Conservation (phyloP, 1,140 invertebrate genomes). For the Aricia agestis region DNA sequence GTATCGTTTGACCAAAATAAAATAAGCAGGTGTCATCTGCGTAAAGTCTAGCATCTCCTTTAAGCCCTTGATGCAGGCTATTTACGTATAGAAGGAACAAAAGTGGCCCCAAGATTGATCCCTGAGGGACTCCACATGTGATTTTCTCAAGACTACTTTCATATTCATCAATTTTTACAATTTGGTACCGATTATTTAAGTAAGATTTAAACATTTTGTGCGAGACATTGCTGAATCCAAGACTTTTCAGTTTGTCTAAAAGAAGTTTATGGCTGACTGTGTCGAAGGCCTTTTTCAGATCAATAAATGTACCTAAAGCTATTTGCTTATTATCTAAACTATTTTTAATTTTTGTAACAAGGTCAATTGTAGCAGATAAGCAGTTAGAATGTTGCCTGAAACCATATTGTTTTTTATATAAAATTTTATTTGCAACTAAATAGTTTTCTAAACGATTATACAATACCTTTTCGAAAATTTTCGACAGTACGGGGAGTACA, state of each 20-base stretch:
- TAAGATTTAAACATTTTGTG: conserved; percentile 31
- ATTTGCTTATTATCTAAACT: conserved; percentile 29
- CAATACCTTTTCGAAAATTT: conserved; percentile 20
- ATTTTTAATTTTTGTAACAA: conserved; percentile 31
- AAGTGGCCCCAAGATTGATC: conserved; percentile 31
- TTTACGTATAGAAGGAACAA: conserved; percentile 37
- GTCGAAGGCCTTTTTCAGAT: conserved; percentile 27
- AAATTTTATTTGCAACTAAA: conserved; percentile 23
- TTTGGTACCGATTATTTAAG: conserved; percentile 29
- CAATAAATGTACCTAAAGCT: conserved; percentile 29
- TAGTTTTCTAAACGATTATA: conserved; percentile 25
- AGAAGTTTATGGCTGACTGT: conserved; percentile 26
- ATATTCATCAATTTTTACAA: conserved; percentile 29
- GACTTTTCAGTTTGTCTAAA: conserved; percentile 21
- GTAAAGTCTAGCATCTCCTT: conserved; percentile 33
- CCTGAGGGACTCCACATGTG: conserved; percentile 26
- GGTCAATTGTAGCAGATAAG: conserved; percentile 28
- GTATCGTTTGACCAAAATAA: conserved; percentile 28
- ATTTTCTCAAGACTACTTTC: conserved; percentile 21
- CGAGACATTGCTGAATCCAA: neutral
- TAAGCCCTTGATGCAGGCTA: conserved; percentile 26
- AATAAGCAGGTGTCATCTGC: conserved; percentile 38
- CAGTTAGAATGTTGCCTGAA: conserved; percentile 30
- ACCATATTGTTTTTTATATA: conserved; percentile 31
- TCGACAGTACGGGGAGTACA: conserved; percentile 22